Base-by-base conservation (phyloP, 2,888 invertebrate species). In the Tyria jacobaeae region DNA sequence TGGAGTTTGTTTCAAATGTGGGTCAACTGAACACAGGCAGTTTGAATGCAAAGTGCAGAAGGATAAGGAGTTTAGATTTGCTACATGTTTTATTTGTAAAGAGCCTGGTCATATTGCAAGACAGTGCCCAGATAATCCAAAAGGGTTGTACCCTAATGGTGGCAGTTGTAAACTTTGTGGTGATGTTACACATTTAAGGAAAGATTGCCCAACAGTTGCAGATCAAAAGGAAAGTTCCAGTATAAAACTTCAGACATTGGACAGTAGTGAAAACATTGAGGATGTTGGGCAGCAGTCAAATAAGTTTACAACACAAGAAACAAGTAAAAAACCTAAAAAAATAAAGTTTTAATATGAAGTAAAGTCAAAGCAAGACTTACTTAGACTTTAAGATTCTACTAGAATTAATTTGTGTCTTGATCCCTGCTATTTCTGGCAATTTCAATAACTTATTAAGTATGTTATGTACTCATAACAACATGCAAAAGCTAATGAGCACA, bases 1-100 rank as follows among this genome's bases (percentile, higher is more conserved):
- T 54, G 97, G 97, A 9, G 95, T 98, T 53, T 98, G 98, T 81
- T 98, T 97, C 82, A 98, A 98, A 87, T 98, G 98, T 89, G 98
- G 98, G 0, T 98, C 98, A 0, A 97, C 97, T 5, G 98, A 98
- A 84, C 98, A 98, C 82, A 95, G 95, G 14, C 96, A 96, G 78
- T 96, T 95, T 82, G 95, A 96, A 80, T 97, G 97, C 78, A 96
- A 95, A 91, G 96, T 96, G 0, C 95, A 95, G 39, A 95, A 91
- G 72, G 94, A 94, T 47, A 94, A 95, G 66, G 96, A 96, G 62
- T 97, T 95, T 80, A 95, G 97, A 82, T 98, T 96, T 91, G 98
- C 98, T 0, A 96, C 95, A 59, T 99, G 98, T 87, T 98, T 98
- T 82, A 96, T 98, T 72, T 99, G 98, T 85, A 96, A 96, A 60